A percentile compares a stretch with the other conserved stretches of the same genome.
Evolutionary conservation across 2,113 vertebrate genomes (phyloP).

Genomic region (Ovibos moschatus): DNA sequence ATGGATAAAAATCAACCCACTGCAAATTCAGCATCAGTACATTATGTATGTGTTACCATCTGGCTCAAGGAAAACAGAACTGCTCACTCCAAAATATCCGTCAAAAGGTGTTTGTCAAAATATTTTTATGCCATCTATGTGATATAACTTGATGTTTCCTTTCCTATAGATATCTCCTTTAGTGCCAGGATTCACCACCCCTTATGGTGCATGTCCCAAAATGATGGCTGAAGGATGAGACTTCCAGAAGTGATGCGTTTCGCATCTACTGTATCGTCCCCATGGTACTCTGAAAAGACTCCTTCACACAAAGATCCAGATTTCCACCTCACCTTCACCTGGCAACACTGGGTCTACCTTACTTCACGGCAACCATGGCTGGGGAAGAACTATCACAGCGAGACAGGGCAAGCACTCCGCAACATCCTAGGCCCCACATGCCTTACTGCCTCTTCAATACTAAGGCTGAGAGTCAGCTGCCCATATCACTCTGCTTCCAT

Average conservation of each 20-base stretch:
- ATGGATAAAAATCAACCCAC: neutral
- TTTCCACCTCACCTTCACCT: neutral
- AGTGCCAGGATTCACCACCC: neutral
- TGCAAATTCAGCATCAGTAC: neutral
- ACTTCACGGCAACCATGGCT: neutral
- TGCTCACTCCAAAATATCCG: neutral
- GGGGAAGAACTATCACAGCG: neutral
- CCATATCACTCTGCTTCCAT: neutral
- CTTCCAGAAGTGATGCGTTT: neutral
- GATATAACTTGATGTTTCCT: neutral
- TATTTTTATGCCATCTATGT: neutral
- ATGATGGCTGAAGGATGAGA: neutral
- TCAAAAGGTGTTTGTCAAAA: neutral
- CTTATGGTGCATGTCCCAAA: neutral
- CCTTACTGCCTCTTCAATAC: neutral
- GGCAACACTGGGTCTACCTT: neutral
- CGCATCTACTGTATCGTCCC: neutral
- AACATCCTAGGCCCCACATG: too few relatives aligned
- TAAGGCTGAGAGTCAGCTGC: neutral
- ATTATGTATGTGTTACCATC: neutral
- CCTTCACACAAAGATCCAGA: neutral
- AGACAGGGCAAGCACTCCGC: neutral
- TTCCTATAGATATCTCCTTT: neutral
- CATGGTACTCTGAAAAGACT: neutral
- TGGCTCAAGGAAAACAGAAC: conserved; percentile 1